A percentile compares a stretch with the other conserved stretches of the same genome.
Evolutionary conservation across 2,888 invertebrate genomes (phyloP).

Genomic region (Metallyticus violacea): DNA sequence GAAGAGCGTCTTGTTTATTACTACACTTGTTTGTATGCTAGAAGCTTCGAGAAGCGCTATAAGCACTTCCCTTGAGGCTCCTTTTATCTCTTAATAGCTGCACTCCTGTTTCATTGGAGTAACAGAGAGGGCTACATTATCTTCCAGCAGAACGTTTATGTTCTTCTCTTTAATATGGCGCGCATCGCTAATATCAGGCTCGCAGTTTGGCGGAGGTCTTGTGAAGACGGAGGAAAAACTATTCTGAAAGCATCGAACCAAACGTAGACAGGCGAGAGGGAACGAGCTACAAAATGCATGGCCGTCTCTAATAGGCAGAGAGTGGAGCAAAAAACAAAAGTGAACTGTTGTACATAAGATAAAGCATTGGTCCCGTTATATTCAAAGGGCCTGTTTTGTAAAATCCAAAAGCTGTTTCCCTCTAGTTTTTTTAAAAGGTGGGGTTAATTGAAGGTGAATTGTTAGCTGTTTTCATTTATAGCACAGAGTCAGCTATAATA

Average conservation of each 20-base stretch:
- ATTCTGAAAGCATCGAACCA: not conserved
- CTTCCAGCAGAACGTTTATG: not conserved
- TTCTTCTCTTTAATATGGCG: not conserved
- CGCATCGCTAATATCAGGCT: too few relatives aligned
- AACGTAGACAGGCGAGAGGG: not conserved
- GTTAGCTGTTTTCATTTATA: too few relatives aligned
- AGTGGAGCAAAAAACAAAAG: not conserved
- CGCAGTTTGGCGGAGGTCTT: not conserved
- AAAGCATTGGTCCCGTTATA: not conserved
- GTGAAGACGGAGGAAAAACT: not conserved
- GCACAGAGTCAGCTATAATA: too few relatives aligned
- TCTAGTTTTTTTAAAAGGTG: not conserved
- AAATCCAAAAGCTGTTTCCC: not conserved
- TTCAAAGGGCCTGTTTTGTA: not conserved
- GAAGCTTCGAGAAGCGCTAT: not conserved
- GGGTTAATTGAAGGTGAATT: not conserved
- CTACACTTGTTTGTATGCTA: not conserved
- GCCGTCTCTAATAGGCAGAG: not conserved
- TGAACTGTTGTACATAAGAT: not conserved
- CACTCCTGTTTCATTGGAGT: not conserved
- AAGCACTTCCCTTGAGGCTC: too few relatives aligned
- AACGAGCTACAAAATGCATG: not conserved
- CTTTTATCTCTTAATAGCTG: not conserved
- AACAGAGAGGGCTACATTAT: not conserved
- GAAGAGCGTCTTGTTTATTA: not conserved